phyloP scores from a whole-genome alignment of 2,797 vertebrate genomes.

The Anguilla megastoma region DNA sequence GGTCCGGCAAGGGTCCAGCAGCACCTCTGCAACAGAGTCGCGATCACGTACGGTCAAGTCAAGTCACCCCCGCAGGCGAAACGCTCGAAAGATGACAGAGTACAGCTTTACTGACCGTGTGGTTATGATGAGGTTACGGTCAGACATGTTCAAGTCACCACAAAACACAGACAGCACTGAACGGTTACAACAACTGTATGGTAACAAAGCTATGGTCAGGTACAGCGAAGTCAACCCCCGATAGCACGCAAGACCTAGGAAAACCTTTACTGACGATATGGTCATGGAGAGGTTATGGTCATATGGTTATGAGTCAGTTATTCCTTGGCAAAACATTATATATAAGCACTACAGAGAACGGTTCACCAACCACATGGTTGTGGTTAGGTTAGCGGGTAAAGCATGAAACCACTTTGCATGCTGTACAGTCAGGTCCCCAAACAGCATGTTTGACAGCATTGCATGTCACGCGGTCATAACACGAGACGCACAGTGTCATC shows the following conservation, averaged over 20 bases:
- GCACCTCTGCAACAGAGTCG: constrained; percentile 78
- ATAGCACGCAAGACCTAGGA: not conserved
- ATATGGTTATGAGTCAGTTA: too few relatives aligned
- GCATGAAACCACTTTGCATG: not conserved
- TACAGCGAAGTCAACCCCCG: too few relatives aligned
- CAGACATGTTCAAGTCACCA: not conserved
- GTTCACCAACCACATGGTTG: not conserved
- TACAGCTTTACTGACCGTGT: not conserved
- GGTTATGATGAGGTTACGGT: not conserved
- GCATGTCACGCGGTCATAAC: not conserved
- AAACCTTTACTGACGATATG: not conserved
- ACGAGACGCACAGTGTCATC: not conserved
- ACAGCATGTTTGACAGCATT: not conserved
- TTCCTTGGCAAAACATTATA: too few relatives aligned
- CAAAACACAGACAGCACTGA: not conserved
- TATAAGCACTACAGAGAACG: not conserved
- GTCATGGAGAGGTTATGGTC: too few relatives aligned
- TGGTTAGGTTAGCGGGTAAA: not conserved
- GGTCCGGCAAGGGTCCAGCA: constrained; percentile 94
- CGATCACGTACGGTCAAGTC: not conserved
- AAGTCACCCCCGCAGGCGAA: not conserved
- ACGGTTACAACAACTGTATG: too few relatives aligned
- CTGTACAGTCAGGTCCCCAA: not conserved
- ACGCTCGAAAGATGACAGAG: not conserved
- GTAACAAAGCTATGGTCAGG: too few relatives aligned